phyloP scores from a whole-genome alignment of 1,140 invertebrate species.

The Bradysia coprophila region DNA sequence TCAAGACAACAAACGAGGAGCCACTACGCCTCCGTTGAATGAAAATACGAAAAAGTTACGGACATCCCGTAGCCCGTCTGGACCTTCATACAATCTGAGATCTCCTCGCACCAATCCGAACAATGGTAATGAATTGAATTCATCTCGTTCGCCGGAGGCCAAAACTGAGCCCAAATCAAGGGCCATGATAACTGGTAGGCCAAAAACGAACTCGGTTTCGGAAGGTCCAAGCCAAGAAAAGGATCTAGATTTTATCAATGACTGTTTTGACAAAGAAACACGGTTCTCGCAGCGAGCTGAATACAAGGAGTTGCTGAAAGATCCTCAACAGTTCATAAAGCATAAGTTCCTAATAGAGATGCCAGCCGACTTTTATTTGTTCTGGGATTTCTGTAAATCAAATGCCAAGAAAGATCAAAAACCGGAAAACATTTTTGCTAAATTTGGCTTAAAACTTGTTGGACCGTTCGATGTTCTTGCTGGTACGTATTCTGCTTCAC shows the following conservation, averaged over 20 bases:
- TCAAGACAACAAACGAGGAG: conserved; percentile 10
- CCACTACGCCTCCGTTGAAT: conserved; percentile 6
- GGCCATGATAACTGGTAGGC: conserved; percentile 7
- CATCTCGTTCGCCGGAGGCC: conserved; percentile 1
- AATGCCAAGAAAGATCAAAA: conserved; percentile 32
- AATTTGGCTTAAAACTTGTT: conserved; percentile 51
- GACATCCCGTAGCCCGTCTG: conserved; percentile 1
- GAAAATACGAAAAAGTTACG: conserved; percentile 1
- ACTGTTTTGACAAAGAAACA: conserved; percentile 19
- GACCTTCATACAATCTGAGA: too few relatives aligned
- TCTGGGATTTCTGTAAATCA: conserved; percentile 59
- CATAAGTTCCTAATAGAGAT: conserved; percentile 67
- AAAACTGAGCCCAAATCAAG: conserved; percentile 4
- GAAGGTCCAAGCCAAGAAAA: neutral
- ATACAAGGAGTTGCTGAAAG: conserved; percentile 16
- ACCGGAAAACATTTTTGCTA: conserved; percentile 33
- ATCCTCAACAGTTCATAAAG: conserved; percentile 36
- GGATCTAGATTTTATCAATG: conserved; percentile 5
- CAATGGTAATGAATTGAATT: too few relatives aligned
- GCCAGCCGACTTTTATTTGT: conserved; percentile 75
- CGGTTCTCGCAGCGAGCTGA: conserved; percentile 16
- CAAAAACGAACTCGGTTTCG: conserved; percentile 7
- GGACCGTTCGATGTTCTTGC: conserved; percentile 74
- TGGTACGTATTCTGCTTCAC: too few relatives aligned
- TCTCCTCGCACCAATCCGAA: too few relatives aligned